phyloP scores from a whole-genome alignment of 2,797 vertebrate genomes.

The Nannoperca obscura region DNA sequence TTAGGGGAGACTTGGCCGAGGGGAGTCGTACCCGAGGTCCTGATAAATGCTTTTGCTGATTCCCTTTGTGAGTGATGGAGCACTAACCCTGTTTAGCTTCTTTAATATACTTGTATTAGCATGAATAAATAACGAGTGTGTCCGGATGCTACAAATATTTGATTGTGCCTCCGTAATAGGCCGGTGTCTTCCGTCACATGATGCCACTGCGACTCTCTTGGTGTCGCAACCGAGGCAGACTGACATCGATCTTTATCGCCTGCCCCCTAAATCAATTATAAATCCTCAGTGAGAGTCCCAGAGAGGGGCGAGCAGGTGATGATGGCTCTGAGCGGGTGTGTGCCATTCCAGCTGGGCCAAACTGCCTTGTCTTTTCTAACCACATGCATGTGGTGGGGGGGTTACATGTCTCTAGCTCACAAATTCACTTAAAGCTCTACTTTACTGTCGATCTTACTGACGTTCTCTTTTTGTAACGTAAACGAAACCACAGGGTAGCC shows the following conservation, averaged over 20 bases:
- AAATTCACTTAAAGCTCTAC: conserved; percentile 2
- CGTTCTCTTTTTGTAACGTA: not conserved
- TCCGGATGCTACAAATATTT: conserved; percentile 97
- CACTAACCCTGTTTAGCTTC: conserved; percentile 95
- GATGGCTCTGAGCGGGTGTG: conserved; percentile 41
- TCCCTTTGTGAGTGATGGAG: conserved; percentile 96
- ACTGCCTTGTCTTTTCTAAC: conserved; percentile 35
- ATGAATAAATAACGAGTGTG: conserved; percentile 98
- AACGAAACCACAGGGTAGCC: not conserved
- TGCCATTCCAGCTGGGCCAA: conserved; percentile 60
- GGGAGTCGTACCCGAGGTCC: conserved; percentile 79
- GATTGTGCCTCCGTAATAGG: conserved; percentile 96
- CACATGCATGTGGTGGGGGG: not conserved
- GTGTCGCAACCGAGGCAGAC: conserved; percentile 89
- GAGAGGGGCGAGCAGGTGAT: conserved; percentile 51
- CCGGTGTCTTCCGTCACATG: conserved; percentile 91
- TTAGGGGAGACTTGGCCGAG: conserved; percentile 67
- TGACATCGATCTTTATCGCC: conserved; percentile 94
- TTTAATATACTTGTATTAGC: conserved; percentile 99
- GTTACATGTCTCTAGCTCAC: not conserved
- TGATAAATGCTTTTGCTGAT: conserved; percentile 96
- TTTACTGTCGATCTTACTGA: not conserved
- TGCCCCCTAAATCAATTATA: conserved; percentile 90
- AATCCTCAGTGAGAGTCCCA: conserved; percentile 67
- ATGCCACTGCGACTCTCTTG: conserved; percentile 93